These are phyloP conservation scores for Orussus abietinus DNA, from an alignment of 1,140 invertebrate genomes.

Conservation along the genomic window DNA sequence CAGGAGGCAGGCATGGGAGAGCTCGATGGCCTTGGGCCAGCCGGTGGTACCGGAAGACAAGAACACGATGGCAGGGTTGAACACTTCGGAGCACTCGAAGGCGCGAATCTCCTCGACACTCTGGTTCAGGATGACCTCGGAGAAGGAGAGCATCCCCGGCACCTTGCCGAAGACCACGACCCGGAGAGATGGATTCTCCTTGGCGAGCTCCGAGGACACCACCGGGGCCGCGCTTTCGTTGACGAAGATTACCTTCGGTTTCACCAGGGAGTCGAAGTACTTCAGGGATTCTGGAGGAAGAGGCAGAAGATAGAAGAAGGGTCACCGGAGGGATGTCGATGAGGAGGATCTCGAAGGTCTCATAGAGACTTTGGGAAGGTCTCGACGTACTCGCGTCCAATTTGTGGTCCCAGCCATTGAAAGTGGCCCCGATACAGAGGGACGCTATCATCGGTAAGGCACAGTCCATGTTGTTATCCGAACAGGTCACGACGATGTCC, in stretches of 20 bases:
- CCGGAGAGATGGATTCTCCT: no score
- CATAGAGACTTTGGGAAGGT: no score
- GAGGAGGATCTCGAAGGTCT: no score
- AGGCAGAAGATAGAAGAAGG: no score
- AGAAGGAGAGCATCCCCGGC: slow-evolving; percentile 11
- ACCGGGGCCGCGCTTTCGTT: slow-evolving; percentile 16
- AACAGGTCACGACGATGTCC: slow-evolving; percentile 46
- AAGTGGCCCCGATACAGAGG: slow-evolving; percentile 42
- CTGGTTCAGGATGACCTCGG: slow-evolving; percentile 14
- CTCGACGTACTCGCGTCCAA: slow-evolving; percentile 6
- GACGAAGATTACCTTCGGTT: slow-evolving; percentile 39
- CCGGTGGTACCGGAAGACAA: slow-evolving; percentile 34
- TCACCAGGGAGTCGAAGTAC: slow-evolving; percentile 27
- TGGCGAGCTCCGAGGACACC: slow-evolving; percentile 19
- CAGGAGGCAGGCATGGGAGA: not conserved
- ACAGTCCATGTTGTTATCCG: slow-evolving; percentile 46
- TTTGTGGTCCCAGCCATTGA: slow-evolving; percentile 22
- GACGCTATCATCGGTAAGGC: slow-evolving; percentile 47
- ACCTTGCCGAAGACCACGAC: slow-evolving; percentile 32
- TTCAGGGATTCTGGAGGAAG: slow-evolving; percentile 17
- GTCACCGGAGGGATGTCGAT: no score
- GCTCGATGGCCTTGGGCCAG: slow-evolving; percentile 22
- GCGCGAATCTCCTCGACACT: slow-evolving; percentile 2
- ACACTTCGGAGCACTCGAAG: slow-evolving; percentile 12
- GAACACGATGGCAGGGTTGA: slow-evolving; percentile 24